A percentile compares a stretch with the other conserved stretches of the same genome.
These are phyloP conservation scores for Puntigrus tetrazona DNA, from an alignment of 2,113 vertebrate genomes.

Conservation along the genomic window DNA sequence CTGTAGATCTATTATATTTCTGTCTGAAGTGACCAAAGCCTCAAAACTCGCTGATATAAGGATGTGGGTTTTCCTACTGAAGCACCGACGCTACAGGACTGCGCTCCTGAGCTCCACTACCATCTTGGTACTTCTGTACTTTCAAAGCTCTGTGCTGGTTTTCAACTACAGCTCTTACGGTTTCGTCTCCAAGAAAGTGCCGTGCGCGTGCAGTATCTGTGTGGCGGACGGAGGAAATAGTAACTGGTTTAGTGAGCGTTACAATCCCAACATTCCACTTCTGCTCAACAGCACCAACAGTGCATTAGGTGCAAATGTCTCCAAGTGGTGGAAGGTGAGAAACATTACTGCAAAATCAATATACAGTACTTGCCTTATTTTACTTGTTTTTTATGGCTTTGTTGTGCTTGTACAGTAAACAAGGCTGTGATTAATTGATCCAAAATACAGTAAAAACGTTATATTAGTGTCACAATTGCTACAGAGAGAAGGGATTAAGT, in stretches of 20 bases:
- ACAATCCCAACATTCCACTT: background rate
- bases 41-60: background rate
- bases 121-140: background rate
- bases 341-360: background rate
- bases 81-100: background rate
- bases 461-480: too few relatives aligned
- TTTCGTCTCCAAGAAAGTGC: rapidly evolving
- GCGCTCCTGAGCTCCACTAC: background rate
- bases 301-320: background rate
- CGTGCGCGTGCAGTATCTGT: background rate
- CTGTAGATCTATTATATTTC: background rate
- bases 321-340: background rate
- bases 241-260: background rate
- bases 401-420: background rate
- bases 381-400: background rate
- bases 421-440: background rate
- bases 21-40: background rate
- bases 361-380: background rate
- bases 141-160: background rate
- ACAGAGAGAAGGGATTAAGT: too few relatives aligned
- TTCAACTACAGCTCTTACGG: background rate
- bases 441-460: too few relatives aligned
- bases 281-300: slow-evolving; percentile 17
- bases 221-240: background rate
- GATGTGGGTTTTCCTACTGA: background rate